phyloP scores from a whole-genome alignment of 2,888 invertebrate species.

The Hyalella azteca region DNA sequence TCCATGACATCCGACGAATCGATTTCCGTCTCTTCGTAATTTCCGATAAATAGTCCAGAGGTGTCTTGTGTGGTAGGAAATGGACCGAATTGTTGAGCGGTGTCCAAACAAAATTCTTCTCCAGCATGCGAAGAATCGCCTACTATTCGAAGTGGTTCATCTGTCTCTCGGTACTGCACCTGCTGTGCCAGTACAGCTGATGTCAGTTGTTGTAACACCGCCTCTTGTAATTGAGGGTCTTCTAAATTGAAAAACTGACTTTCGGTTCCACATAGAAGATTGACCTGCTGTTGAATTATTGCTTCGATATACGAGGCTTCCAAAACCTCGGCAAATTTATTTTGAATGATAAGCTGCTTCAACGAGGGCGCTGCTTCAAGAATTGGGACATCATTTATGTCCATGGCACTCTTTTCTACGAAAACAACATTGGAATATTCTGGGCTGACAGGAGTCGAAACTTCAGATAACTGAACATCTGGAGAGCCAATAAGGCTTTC shows the following conservation, averaged over 20 bases:
- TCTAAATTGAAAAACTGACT: constrained; percentile 21
- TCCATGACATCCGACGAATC: constrained; percentile 31
- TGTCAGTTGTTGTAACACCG: constrained; percentile 31
- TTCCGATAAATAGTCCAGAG: constrained; percentile 43
- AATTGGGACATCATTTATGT: constrained; percentile 15
- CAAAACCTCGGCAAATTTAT: constrained; percentile 2
- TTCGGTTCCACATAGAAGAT: neutral
- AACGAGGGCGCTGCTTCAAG: constrained; percentile 25
- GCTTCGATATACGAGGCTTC: constrained; percentile 16
- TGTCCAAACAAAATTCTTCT: constrained; percentile 39
- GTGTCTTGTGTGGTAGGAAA: constrained; percentile 41
- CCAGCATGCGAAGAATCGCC: constrained; percentile 45
- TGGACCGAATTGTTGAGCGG: neutral
- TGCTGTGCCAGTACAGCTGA: constrained; percentile 48
- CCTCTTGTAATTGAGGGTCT: constrained; percentile 42
- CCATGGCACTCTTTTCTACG: constrained; percentile 11
- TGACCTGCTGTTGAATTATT: constrained; percentile 29
- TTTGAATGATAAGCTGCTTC: constrained; percentile 10
- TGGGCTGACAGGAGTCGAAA: constrained; percentile 59
- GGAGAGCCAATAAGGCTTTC: constrained; percentile 62
- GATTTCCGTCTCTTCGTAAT: constrained; percentile 44
- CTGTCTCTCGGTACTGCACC: constrained; percentile 42
- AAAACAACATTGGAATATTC: constrained; percentile 9
- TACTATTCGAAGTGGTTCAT: constrained; percentile 45
- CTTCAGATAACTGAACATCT: constrained; percentile 64